Base-by-base conservation (phyloP, 2,888 invertebrate species). In the Rhamnusium bicolor region DNA sequence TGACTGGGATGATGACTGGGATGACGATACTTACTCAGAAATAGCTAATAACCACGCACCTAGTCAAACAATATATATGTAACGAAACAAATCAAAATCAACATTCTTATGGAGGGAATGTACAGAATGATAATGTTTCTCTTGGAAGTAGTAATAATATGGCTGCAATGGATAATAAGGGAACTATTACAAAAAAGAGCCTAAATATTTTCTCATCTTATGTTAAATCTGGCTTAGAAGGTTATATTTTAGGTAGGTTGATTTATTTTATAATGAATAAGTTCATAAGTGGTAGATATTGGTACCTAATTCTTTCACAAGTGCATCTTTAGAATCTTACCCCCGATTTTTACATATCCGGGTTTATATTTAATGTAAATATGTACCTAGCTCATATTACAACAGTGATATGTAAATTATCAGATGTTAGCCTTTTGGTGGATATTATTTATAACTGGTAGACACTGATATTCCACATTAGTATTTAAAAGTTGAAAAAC, bases 201-300 rank as follows among this genome's bases (percentile, higher is more conserved):
- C 90, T 93, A 71, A 94, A 93, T 81, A 92, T 94, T 85, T 97
- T 97, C 89, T 95, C 97, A 18, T 94, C 95, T 63, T 95, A 98
- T 85, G 96, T 96, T 4, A 98, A 97, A 88, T 94, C 95, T 54
- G 96, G 96, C 16, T 94, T 95, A 66, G 98, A 98, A 86, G 95
- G 95, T 80, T 98, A 96, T 87, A 92, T 98, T 74, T 90, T 97
- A 79, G 96, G 95, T 58, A 91, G 93, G 65, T 40, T 40, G n/a
- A 4, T 40, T 40, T 40, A 40, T 40, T 40, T 40, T 40, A 40
- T 40, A n/a, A n/a, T 40, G n/a, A n/a, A n/a, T n/a, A n/a, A n/a
- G n/a, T n/a, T n/a, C n/a, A n/a, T n/a, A n/a, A n/a, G n/a, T n/a
- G n/a, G n/a, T n/a, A n/a, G n/a, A n/a, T n/a, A n/a, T n/a, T n/a